Evolutionary conservation across 2,888 invertebrate genomes (phyloP).

Genomic region (Gryllus longicercus): DNA sequence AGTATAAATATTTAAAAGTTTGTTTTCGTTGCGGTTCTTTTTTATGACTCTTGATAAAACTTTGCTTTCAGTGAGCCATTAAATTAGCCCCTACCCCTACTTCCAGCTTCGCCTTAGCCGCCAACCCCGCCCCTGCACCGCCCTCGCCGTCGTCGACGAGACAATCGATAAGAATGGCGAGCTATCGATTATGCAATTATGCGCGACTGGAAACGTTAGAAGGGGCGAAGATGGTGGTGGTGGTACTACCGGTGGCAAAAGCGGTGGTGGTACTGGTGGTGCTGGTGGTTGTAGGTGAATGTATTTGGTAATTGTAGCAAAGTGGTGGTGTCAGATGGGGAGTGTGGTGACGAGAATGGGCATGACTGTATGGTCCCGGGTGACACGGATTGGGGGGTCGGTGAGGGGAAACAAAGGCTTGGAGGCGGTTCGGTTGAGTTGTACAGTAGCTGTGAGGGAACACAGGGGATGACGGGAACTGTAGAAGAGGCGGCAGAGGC

Average conservation of each 20-base stretch:
- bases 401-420: background rate
- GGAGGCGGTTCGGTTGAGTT: background rate
- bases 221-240: too few species aligned
- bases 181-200: constrained; percentile 17
- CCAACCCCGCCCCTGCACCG: background rate
- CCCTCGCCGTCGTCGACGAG: background rate
- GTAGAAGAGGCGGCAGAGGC: too few species aligned
- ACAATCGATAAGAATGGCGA: constrained; percentile 17
- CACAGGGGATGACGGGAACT: too few species aligned
- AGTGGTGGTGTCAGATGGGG: too few species aligned
- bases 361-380: too few species aligned
- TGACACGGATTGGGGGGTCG: background rate
- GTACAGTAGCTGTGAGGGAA: too few species aligned
- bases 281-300: too few species aligned
- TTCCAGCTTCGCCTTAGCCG: background rate
- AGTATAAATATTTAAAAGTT: constrained; percentile 7
- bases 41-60: constrained; percentile 17
- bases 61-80: constrained; percentile 10
- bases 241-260: too few species aligned
- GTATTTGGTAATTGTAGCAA: too few species aligned
- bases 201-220: background rate
- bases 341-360: too few species aligned
- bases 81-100: background rate
- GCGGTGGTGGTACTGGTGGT: too few species aligned
- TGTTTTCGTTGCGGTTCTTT: constrained; percentile 17